Conservation (phyloP, 2,888 invertebrate species). For the Noctua comes region DNA sequence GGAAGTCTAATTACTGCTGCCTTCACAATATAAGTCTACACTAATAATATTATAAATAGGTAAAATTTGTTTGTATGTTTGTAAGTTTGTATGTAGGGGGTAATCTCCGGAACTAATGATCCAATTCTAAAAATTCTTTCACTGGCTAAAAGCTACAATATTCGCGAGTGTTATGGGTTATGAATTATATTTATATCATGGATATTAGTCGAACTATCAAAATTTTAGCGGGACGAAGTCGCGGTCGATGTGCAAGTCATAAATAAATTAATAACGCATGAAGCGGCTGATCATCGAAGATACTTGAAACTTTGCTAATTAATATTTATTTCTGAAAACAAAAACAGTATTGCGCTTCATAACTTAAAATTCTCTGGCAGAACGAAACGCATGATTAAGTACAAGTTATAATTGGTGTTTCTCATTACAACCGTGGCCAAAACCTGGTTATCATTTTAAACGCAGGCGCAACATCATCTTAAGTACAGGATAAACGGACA, state of each 20-base stretch:
- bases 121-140: too few species aligned
- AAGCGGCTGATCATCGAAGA: neutral
- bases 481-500: conserved; percentile 32
- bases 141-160: too few species aligned
- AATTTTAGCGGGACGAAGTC: too few species aligned
- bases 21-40: neutral
- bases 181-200: too few species aligned
- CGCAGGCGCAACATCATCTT: conserved; percentile 5
- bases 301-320: neutral
- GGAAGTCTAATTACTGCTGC: neutral
- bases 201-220: too few species aligned
- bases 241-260: too few species aligned
- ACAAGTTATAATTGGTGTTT: conserved; percentile 8
- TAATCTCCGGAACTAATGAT: too few species aligned
- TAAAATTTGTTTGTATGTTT: too few species aligned
- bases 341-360: neutral
- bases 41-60: too few species aligned
- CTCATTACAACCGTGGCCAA: conserved; percentile 3
- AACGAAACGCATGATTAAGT: conserved; percentile 1
- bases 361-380: neutral
- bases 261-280: neutral
- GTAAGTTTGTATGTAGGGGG: too few species aligned
- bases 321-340: neutral
- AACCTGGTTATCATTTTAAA: conserved; percentile 29
- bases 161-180: too few species aligned